phyloP scores from a whole-genome alignment of 2,797 vertebrate species.

The Neoniphon sammara region DNA sequence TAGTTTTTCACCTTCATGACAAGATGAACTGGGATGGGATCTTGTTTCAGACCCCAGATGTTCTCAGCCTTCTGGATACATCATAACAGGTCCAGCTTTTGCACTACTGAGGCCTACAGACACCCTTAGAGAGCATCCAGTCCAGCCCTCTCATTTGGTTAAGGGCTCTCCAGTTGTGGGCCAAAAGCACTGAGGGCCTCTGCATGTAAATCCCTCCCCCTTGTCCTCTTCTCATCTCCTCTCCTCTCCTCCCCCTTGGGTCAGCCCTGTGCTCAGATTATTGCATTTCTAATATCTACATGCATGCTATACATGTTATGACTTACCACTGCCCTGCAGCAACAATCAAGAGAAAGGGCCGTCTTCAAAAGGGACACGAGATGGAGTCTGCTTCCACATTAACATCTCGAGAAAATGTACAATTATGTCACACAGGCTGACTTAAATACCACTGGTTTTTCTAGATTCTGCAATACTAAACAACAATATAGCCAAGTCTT shows the following conservation, averaged over 20 bases:
- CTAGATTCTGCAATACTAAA: slow-evolving; percentile 7
- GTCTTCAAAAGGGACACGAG: slow-evolving; percentile 15
- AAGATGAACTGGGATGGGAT: slow-evolving; percentile 49
- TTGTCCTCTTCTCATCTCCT: slow-evolving; percentile 21
- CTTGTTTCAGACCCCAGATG: slow-evolving; percentile 60
- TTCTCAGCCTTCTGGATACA: slow-evolving; percentile 52
- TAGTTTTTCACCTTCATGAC: slow-evolving; percentile 20
- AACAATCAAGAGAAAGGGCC: slow-evolving; percentile 10
- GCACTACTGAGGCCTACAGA: slow-evolving; percentile 58
- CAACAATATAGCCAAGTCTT: not conserved
- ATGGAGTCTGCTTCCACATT: not conserved
- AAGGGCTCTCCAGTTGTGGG: slow-evolving; percentile 69
- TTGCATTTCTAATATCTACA: slow-evolving; percentile 61
- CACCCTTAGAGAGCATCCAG: slow-evolving; percentile 59
- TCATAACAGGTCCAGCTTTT: slow-evolving; percentile 54
- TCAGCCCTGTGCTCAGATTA: slow-evolving; percentile 44
- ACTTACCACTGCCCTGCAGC: slow-evolving; percentile 52
- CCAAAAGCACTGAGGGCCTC: slow-evolving; percentile 59
- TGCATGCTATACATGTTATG: slow-evolving; percentile 45
- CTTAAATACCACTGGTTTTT: not conserved
- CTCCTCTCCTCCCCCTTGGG: not conserved
- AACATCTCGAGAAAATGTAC: not conserved
- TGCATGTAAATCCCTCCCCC: slow-evolving; percentile 58
- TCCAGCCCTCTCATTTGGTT: slow-evolving; percentile 68
- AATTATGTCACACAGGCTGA: not conserved